Conservation (phyloP, 1,140 invertebrate species). For the Lepidotrigona ventralis region DNA sequence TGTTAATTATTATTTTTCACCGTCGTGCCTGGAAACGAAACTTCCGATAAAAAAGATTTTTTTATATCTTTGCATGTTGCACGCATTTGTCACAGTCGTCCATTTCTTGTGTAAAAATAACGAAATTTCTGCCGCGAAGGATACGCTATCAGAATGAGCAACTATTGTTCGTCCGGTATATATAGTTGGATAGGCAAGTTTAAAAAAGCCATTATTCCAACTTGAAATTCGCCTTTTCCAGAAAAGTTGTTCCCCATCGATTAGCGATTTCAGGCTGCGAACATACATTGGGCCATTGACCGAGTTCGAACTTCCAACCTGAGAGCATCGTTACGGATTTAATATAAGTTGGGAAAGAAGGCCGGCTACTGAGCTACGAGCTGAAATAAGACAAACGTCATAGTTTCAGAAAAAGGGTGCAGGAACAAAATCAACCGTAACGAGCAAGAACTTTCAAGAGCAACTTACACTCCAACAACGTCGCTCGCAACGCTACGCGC, state of each 20-base stretch:
- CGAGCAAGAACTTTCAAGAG: background rate
- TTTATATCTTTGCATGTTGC: too few species aligned
- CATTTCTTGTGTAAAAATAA: background rate
- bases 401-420: background rate
- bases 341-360: slow-evolving; percentile 42
- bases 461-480: background rate
- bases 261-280: slow-evolving; percentile 25
- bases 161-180: background rate
- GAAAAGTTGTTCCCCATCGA: slow-evolving; percentile 33
- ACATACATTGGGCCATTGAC: slow-evolving; percentile 14
- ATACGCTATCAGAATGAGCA: background rate
- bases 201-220: background rate
- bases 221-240: background rate
- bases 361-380: background rate
- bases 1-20: too few species aligned
- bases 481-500: background rate
- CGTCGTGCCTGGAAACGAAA: too few species aligned
- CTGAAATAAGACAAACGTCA: slow-evolving; percentile 4
- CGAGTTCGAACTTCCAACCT: slow-evolving; percentile 21
- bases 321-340: slow-evolving; percentile 33
- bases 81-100: too few species aligned
- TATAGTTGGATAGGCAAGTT: background rate
- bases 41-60: too few species aligned
- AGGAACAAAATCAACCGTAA: slow-evolving; percentile 17
- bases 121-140: background rate